Base-by-base conservation (phyloP, 1,140 invertebrate genomes). In the Platyscapa corneri region DNA sequence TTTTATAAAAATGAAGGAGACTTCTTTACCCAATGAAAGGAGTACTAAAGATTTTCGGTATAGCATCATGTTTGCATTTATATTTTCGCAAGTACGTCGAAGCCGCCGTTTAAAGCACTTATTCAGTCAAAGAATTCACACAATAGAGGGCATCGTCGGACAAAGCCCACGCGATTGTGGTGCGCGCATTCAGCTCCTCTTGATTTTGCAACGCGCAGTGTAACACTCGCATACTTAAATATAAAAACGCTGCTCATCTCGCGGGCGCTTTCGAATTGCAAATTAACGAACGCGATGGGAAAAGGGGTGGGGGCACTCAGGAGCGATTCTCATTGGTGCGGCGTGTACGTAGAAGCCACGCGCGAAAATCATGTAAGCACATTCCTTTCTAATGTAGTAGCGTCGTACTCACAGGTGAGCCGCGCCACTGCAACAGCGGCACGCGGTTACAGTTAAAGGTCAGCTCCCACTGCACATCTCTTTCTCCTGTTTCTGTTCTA, bases 401-500 rank as follows among this genome's bases (percentile, higher is more conserved):
- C 49, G 42, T 46, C 64, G 70, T 82, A 74, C 65, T 27, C 67
- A n/a, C 72, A 65, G 70, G 72, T 64, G 72, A 76, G 42, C 53
- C 32, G 30, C 34, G 32, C 30, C 79, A 72, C 42, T 27, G 49
- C 37, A 74, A 37, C 70, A 74, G 18, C 46, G 46, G 65, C 90
- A 77, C 70, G 91, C 89, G 89, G 89, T 90, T 92, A 92, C 91
- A 92, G 91, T 92, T 92, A 92, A 92, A 92, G 91, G 91, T 92
- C 90, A 92, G 79, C 89, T 89, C 46, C 56, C n/a, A 46, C 80
- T 37, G 65, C 80, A 53, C 34, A 81, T 81, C 56, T 46, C 30
- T 12, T 46, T 46, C 42, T 46, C 32, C 37, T 80, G 46, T 60
- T 37, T 46, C n/a, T 46, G 42, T 18, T 42, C 77, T 39, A 6